A percentile compares a stretch with the other conserved stretches of the same genome.
Evolutionary conservation across 2,888 invertebrate species (phyloP).

Genomic region (Tiliacea aurago): DNA sequence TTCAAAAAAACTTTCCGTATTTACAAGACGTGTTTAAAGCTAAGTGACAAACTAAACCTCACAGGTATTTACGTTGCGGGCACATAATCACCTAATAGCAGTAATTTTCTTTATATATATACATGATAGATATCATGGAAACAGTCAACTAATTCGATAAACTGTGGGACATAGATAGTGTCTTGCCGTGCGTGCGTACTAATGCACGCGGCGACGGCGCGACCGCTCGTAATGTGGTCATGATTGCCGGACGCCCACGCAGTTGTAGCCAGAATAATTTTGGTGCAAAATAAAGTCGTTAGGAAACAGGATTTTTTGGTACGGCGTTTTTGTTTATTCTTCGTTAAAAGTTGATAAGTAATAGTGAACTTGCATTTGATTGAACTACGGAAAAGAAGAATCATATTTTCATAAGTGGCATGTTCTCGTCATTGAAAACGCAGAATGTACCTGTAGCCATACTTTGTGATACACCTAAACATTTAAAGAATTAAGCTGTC

Average conservation of each 20-base stretch:
- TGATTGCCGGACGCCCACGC: constrained; percentile 55
- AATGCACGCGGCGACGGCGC: constrained; percentile 39
- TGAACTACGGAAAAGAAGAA: not conserved
- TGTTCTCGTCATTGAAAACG: not conserved
- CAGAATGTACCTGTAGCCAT: not conserved
- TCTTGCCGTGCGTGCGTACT: constrained; percentile 27
- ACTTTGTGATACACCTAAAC: not conserved
- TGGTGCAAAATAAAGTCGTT: constrained; percentile 26
- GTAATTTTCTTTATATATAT: constrained; percentile 30
- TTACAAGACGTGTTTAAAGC: constrained; percentile 19
- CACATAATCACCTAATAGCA: constrained; percentile 31
- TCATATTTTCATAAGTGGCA: not conserved
- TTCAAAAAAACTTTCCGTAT: not conserved
- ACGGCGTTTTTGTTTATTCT: not conserved
- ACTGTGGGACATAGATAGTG: constrained; percentile 32
- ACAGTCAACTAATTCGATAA: constrained; percentile 57
- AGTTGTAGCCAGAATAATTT: constrained; percentile 21
- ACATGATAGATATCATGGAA: constrained; percentile 33
- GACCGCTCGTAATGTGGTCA: constrained; percentile 52
- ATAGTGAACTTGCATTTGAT: not conserved
- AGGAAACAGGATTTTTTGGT: not conserved
- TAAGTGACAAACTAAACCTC: constrained; percentile 13
- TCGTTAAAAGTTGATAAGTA: not conserved
- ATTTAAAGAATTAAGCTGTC: not conserved
- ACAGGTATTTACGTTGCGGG: not conserved